A percentile compares a stretch with the other conserved stretches of the same genome.
phyloP scores from a whole-genome alignment of 2,888 invertebrate species.

The Cyaniris semiargus region DNA sequence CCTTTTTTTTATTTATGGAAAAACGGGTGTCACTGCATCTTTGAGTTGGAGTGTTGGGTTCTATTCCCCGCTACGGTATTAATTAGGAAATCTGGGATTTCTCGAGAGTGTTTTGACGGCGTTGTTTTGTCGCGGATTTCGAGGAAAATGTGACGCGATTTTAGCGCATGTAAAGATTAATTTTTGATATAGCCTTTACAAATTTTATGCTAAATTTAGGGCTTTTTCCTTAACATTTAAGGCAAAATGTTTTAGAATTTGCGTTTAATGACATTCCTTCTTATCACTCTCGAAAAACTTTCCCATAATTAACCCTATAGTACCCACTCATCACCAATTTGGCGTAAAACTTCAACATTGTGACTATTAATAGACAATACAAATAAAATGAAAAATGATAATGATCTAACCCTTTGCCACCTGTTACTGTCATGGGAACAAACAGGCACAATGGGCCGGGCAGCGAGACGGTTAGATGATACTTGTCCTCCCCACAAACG shows the following conservation, averaged over 20 bases:
- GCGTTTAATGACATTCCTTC: too few species aligned
- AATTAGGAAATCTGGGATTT: conserved; percentile 52
- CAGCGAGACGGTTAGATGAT: conserved; percentile 29
- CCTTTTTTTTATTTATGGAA: conserved; percentile 72
- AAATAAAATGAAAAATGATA: conserved; percentile 24
- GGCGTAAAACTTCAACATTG: background rate
- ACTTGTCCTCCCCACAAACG: conserved; percentile 10
- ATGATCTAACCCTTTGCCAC: conserved; percentile 38
- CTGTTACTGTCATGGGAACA: conserved; percentile 44
- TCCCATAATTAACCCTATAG: background rate
- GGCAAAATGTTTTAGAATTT: too few species aligned
- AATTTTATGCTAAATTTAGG: background rate
- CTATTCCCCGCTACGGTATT: conserved; percentile 56
- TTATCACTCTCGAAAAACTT: too few species aligned
- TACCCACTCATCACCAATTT: background rate
- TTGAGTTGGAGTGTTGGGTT: conserved; percentile 57
- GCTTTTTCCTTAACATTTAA: background rate
- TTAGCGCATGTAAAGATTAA: background rate
- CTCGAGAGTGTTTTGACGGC: conserved; percentile 42
- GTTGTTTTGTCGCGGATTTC: conserved; percentile 27
- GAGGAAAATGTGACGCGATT: conserved; percentile 15
- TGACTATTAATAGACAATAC: conserved; percentile 13
- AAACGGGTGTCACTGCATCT: conserved; percentile 69
- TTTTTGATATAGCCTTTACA: background rate
- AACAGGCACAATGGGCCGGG: conserved; percentile 34